Evolutionary conservation across 1,140 invertebrate genomes (phyloP), one percentile per base, ranked within the genome.

Genomic region (Dysdera silvatica): DNA sequence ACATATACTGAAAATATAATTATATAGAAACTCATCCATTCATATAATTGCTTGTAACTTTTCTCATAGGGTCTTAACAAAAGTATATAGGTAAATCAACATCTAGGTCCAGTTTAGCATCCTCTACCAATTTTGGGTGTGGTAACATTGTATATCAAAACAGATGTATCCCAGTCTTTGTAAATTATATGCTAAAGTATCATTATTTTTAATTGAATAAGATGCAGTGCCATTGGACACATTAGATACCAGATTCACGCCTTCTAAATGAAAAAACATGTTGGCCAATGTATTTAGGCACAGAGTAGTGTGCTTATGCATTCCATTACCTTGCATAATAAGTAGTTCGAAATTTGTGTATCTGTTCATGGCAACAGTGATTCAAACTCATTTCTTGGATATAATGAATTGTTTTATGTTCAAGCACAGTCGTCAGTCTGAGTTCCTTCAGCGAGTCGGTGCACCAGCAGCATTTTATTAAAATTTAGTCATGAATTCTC

Each of bases 191-290:
- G 24, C 60, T n/a, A n/a, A 63, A 28, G 56, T 63, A 33, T 49
- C 61, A 56, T 55, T 63, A 63, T 63, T 63, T 61, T 63, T 61
- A 61, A 55, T 63, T 63, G 56, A 52, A 48, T 49, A 55, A 29
- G 49, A 55, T 63, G 56, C 61, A 56, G 61, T 63, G 61, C 61
- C 61, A 63, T 63, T 59, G 53, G 53, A 53, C 53, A 63, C 49
- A 33, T 63, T 63, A 51, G 26, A 45, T n/a, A n/a, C n/a, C n/a
- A n/a, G n/a, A n/a, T n/a, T n/a, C n/a, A n/a, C n/a, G n/a, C n/a
- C n/a, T n/a, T n/a, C n/a, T n/a, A n/a, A n/a, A n/a, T n/a, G n/a
- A n/a, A n/a, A n/a, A n/a, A n/a, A n/a, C n/a, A n/a, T n/a, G n/a
- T n/a, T n/a, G n/a, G n/a, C n/a, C n/a, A n/a, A n/a, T n/a, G n/a